Percentiles rank a stretch among this genome's conserved stretches.
These are phyloP conservation scores for Chondrosia reniformis DNA, from an alignment of 37 sponge, comb jelly and placozoan genomes.

Conservation along the genomic window DNA sequence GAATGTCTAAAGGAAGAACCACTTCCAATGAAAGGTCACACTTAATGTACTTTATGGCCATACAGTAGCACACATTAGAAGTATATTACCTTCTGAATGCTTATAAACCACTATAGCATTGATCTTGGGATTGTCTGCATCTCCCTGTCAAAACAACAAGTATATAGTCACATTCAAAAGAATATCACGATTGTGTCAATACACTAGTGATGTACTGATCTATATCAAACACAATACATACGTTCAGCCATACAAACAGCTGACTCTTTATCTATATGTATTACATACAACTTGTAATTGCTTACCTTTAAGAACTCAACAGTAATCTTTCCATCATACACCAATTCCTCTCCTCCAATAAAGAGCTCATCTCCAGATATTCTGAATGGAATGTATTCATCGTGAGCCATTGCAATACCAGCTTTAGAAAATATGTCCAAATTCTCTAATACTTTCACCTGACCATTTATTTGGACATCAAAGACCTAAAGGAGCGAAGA, in stretches of 20 bases:
- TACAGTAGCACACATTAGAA: background rate
- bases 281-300: background rate
- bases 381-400: conserved; percentile 78
- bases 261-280: background rate
- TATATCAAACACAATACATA: background rate
- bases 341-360: conserved; percentile 45
- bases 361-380: conserved; percentile 52
- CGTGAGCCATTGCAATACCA: conserved; percentile 86
- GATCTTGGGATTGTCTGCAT: conserved; percentile 89
- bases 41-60: background rate
- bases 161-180: background rate
- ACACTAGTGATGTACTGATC: background rate
- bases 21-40: background rate
- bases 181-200: background rate
- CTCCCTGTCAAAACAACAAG: conserved; percentile 51
- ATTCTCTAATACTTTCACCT: conserved; percentile 52
- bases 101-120: conserved; percentile 88
- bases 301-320: conserved; percentile 90
- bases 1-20: no score
- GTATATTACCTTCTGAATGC: conserved; percentile 51
- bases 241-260: background rate
- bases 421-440: conserved; percentile 87
- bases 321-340: conserved; percentile 69
- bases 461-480: conserved; percentile 75
- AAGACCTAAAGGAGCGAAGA: conserved; percentile 69